These are phyloP conservation scores for Ochropleura leucogaster DNA, from an alignment of 2,888 invertebrate species.

Conservation along the genomic window DNA sequence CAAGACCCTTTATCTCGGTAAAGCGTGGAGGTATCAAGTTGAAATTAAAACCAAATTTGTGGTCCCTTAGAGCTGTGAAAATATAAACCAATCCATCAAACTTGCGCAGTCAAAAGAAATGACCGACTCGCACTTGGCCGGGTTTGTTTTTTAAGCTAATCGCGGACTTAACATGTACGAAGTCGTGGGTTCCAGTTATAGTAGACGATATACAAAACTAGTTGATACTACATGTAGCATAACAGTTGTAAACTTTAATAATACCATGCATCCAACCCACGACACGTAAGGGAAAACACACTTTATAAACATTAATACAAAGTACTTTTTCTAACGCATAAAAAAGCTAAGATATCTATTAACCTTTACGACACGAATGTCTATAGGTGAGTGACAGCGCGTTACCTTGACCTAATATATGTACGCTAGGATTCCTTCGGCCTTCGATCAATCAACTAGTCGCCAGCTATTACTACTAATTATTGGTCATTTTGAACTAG, in stretches of 20 bases:
- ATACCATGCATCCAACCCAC: not conserved
- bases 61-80: too few relatives aligned
- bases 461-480: slow-evolving; percentile 35
- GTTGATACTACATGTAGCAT: not conserved
- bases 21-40: too few relatives aligned
- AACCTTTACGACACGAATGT: slow-evolving; percentile 85
- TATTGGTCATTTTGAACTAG: slow-evolving; percentile 4
- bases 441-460: slow-evolving; percentile 54
- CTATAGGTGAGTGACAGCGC: slow-evolving; percentile 84
- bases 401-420: slow-evolving; percentile 76
- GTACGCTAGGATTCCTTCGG: slow-evolving; percentile 63
- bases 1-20: too few relatives aligned
- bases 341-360: slow-evolving; percentile 62
- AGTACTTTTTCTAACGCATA: slow-evolving; percentile 13
- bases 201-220: not conserved
- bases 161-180: too few relatives aligned
- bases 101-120: too few relatives aligned
- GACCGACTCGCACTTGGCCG: too few relatives aligned
- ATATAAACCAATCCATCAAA: too few relatives aligned
- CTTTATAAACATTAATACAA: not conserved
- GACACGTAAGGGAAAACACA: not conserved
- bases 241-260: not conserved
- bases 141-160: too few relatives aligned
- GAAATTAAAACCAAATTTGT: too few relatives aligned
- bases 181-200: too few relatives aligned